Percentiles rank a stretch among this genome's conserved stretches.
Conservation (phyloP, 2,797 vertebrate species). For the Siniperca obscura region DNA sequence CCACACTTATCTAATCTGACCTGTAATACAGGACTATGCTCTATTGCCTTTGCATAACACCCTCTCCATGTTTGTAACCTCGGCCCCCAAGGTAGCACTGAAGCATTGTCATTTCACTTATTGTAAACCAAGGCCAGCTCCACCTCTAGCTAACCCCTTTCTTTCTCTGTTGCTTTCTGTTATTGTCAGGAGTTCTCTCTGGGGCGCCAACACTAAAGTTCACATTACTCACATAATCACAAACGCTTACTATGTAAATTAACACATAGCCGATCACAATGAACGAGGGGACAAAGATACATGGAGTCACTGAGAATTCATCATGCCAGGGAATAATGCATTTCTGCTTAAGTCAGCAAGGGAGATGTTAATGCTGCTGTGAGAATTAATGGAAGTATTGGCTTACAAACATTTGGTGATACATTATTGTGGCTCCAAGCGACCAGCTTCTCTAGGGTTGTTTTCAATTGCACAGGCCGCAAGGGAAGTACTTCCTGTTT, state of each 20-base stretch:
- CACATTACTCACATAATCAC: conserved; percentile 78
- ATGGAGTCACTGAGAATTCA: conserved; percentile 75
- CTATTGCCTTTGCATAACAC: conserved; percentile 78
- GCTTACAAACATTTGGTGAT: conserved; percentile 85
- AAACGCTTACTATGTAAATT: conserved; percentile 74
- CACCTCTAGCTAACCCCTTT: conserved; percentile 39
- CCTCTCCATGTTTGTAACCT: conserved; percentile 66
- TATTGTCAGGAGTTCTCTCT: conserved; percentile 55
- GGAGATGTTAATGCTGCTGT: conserved; percentile 80
- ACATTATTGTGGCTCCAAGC: conserved; percentile 81
- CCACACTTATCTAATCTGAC: conserved; percentile 79
- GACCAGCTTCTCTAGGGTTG: conserved; percentile 71
- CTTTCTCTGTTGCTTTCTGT: conserved; percentile 43
- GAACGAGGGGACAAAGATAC: conserved; percentile 64
- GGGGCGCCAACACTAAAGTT: conserved; percentile 64
- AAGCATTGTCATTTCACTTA: conserved; percentile 72
- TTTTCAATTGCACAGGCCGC: conserved; percentile 74
- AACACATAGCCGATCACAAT: conserved; percentile 58
- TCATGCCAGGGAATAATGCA: conserved; percentile 62
- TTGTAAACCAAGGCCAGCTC: conserved; percentile 59
- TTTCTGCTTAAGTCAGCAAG: conserved; percentile 85
- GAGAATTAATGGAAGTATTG: conserved; percentile 86
- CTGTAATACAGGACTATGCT: conserved; percentile 75
- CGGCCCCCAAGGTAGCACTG: conserved; percentile 45
- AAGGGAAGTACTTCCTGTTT: conserved; percentile 77